These are phyloP conservation scores for Astyanax mexicanus DNA, from an alignment of 2,797 vertebrate genomes.

Conservation along the genomic window DNA sequence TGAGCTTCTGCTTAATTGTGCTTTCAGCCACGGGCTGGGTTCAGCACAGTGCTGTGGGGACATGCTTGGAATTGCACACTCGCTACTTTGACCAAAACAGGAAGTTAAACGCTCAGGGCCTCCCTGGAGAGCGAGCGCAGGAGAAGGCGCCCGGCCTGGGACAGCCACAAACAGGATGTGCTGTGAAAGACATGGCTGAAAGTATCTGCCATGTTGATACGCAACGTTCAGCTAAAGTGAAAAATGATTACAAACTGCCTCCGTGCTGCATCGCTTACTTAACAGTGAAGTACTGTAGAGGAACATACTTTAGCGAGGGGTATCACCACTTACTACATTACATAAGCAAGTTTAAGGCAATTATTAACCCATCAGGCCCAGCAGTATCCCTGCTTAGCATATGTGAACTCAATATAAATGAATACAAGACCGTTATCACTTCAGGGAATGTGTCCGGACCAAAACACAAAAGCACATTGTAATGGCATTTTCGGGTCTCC, in stretches of 20 bases:
- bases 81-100: slow-evolving; percentile 76
- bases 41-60: slow-evolving; percentile 20
- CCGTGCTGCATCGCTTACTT: not conserved
- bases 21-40: slow-evolving; percentile 29
- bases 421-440: slow-evolving; percentile 39
- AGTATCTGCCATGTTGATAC: not conserved
- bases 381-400: slow-evolving; percentile 3
- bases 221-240: slow-evolving; percentile 26
- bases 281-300: slow-evolving; percentile 1
- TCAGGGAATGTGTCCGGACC: slow-evolving; percentile 22
- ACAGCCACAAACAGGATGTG: slow-evolving; percentile 72
- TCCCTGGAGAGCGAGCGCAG: slow-evolving; percentile 70
- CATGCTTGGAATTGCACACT: slow-evolving; percentile 52
- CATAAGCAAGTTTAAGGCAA: not conserved
- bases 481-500: slow-evolving; percentile 43
- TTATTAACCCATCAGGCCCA: not conserved
- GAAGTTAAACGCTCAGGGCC: slow-evolving; percentile 73
- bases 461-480: slow-evolving; percentile 61
- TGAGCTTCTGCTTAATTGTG: slow-evolving; percentile 40
- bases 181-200: not conserved
- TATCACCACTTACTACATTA: too few relatives aligned
- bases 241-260: slow-evolving; percentile 16
- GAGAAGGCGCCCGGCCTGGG: slow-evolving; percentile 70
- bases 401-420: slow-evolving; percentile 5
- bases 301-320: not conserved